Conservation (phyloP, 2,113 vertebrate genomes). For the Equus przewalskii region DNA sequence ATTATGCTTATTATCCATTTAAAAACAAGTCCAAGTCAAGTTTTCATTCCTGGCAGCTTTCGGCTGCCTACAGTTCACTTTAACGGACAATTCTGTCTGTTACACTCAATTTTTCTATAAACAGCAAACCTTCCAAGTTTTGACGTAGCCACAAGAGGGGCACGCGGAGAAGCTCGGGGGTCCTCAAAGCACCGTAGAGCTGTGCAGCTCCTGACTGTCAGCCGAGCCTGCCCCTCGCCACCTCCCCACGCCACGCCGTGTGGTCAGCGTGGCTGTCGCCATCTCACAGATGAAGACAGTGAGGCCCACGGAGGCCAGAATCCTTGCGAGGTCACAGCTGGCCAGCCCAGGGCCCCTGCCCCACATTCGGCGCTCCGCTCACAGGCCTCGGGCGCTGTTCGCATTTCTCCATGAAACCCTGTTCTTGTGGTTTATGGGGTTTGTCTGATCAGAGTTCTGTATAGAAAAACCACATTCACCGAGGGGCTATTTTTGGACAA, state of each 20-base stretch:
- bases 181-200: accelerated
- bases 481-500: not conserved
- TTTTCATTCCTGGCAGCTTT: not conserved
- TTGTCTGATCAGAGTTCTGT: not conserved
- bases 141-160: not conserved
- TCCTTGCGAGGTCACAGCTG: accelerated
- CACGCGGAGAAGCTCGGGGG: accelerated
- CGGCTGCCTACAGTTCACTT: not conserved
- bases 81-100: accelerated
- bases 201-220: accelerated
- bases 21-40: not conserved
- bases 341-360: accelerated
- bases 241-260: no score
- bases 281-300: accelerated
- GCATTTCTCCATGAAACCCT: not conserved
- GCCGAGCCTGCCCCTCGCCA: not conserved
- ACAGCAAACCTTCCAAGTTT: not conserved
- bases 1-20: not conserved
- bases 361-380: accelerated
- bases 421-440: accelerated
- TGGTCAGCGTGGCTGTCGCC: accelerated
- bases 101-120: not conserved
- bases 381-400: accelerated
- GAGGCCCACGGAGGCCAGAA: not conserved
- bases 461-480: not conserved